Evolutionary conservation across 2,113 vertebrate genomes (phyloP).

Genomic region (Engraulis encrasicolus): DNA sequence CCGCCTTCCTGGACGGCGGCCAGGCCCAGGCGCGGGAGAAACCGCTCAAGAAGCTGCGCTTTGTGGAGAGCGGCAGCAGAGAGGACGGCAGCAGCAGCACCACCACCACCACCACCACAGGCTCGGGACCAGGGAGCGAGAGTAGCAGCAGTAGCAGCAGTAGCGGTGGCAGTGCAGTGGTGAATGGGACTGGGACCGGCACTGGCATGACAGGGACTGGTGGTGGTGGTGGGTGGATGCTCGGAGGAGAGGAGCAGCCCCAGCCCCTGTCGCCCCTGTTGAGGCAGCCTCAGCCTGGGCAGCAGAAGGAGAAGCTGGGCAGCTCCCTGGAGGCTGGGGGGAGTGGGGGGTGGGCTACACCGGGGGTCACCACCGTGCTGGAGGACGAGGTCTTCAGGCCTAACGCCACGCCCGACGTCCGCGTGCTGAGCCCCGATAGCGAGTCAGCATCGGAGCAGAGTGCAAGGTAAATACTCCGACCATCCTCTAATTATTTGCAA

Average conservation of each 20-base stretch:
- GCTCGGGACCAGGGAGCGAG: no score
- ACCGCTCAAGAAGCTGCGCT: conserved; percentile 57
- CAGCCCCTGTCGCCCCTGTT: no score
- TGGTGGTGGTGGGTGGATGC: neutral
- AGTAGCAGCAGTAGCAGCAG: no score
- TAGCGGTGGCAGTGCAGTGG: no score
- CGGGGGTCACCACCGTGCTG: no score
- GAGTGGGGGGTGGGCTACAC: no score
- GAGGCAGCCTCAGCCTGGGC: neutral
- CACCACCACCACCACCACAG: no score
- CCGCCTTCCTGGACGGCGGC: conserved; percentile 58
- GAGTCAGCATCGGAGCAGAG: conserved; percentile 20
- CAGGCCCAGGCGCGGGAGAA: conserved; percentile 47
- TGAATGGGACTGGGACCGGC: conserved; percentile 43
- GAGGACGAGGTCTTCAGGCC: conserved; percentile 45
- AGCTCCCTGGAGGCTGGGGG: conserved; percentile 30
- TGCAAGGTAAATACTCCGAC: conserved; percentile 39
- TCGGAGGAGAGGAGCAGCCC: neutral
- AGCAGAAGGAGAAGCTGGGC: neutral
- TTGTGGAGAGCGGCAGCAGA: conserved; percentile 50
- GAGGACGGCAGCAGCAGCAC: neutral
- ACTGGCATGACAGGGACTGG: no score
- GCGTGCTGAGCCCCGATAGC: conserved; percentile 39
- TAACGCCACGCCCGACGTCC: conserved; percentile 38
- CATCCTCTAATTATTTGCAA: no score